These are phyloP conservation scores for Malacoctenus gilli DNA, from an alignment of 2,797 vertebrate genomes.

Conservation along the genomic window DNA sequence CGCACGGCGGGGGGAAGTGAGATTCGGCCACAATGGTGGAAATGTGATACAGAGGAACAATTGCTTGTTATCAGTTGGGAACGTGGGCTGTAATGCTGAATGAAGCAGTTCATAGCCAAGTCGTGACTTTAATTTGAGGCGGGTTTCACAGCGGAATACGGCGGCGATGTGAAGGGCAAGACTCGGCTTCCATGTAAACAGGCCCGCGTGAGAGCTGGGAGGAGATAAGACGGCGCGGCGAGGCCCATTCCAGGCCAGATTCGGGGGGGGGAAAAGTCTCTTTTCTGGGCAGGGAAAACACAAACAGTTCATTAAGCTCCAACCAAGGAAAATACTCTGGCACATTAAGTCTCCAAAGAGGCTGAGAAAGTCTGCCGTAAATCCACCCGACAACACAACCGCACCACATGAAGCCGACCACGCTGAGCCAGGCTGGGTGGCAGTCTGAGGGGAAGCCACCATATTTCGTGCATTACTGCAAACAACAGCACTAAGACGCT, in stretches of 20 bases:
- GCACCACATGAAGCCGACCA: not conserved
- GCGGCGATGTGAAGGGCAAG: conserved; percentile 18
- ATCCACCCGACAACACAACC: conserved; percentile 23
- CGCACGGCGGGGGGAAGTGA: conserved; percentile 57
- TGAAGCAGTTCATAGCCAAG: conserved; percentile 44
- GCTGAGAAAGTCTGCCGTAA: conserved; percentile 34
- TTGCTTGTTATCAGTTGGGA: conserved; percentile 58
- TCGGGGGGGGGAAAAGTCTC: conserved; percentile 33
- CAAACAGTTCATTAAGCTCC: conserved; percentile 50
- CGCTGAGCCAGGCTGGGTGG: not conserved
- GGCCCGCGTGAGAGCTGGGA: conserved; percentile 14
- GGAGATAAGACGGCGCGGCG: conserved; percentile 41
- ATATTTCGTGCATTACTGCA: conserved; percentile 6
- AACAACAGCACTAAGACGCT: too few species aligned
- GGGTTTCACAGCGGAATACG: conserved; percentile 38
- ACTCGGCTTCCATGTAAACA: conserved; percentile 45
- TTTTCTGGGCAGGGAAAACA: conserved; percentile 37
- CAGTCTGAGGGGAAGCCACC: conserved; percentile 19
- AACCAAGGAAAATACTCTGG: conserved; percentile 42
- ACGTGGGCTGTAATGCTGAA: conserved; percentile 52
- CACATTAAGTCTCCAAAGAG: conserved; percentile 55
- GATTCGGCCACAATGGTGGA: conserved; percentile 59
- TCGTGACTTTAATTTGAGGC: conserved; percentile 61
- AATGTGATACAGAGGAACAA: conserved; percentile 65
- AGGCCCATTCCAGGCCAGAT: conserved; percentile 22